Percentiles rank a stretch among this genome's conserved stretches.
Conservation (phyloP, 2,113 vertebrate genomes). For the Osmerus eperlanus region DNA sequence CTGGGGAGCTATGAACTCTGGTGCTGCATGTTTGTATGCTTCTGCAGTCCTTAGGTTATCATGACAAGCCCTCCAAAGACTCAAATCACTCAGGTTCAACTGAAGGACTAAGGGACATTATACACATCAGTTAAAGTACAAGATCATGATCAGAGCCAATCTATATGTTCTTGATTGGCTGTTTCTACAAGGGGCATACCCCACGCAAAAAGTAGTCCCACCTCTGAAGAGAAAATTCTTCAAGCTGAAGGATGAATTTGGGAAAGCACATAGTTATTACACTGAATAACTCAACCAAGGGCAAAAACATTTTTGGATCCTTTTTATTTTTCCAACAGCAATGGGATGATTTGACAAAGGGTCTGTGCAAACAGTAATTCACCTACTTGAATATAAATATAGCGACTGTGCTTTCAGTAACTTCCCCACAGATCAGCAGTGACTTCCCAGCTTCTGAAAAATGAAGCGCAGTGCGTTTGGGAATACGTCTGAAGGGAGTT, state of each 20-base stretch:
- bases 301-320: constrained; percentile 27
- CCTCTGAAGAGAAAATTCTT: too few relatives aligned
- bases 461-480: constrained; percentile 50
- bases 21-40: constrained; percentile 5
- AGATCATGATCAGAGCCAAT: background rate
- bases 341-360: constrained; percentile 38
- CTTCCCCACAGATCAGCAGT: constrained; percentile 45
- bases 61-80: background rate
- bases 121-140: too few relatives aligned
- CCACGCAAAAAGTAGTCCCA: too few relatives aligned
- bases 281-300: constrained; percentile 11
- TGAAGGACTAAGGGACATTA: background rate
- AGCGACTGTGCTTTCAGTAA: constrained; percentile 32
- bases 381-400: constrained; percentile 55
- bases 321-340: constrained; percentile 50
- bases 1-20: constrained; percentile 6
- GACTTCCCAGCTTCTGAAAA: constrained; percentile 59
- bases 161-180: too few relatives aligned
- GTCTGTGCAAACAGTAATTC: constrained; percentile 53
- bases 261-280: too few relatives aligned
- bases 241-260: too few relatives aligned
- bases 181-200: too few relatives aligned
- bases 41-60: background rate
- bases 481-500: constrained; percentile 27
- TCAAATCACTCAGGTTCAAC: background rate